Evolutionary conservation across 2,113 vertebrate species (phyloP).

Genomic region (Potamarius usumacintae): DNA sequence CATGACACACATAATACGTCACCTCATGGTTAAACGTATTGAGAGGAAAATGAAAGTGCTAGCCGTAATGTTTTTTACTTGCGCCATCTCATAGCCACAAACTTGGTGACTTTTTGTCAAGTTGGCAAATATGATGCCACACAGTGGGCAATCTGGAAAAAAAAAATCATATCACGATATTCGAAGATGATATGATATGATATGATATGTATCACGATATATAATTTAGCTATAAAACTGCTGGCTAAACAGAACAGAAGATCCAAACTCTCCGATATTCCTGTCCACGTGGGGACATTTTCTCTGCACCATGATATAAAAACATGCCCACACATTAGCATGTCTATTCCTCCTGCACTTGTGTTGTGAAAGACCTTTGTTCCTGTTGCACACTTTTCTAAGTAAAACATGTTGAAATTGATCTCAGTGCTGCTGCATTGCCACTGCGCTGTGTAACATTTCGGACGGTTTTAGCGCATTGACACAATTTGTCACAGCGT

Average conservation of each 20-base stretch:
- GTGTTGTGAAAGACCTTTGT: slow-evolving; percentile 23
- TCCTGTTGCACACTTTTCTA: slow-evolving; percentile 28
- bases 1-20: background rate
- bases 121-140: background rate
- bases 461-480: background rate
- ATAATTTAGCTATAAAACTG: background rate
- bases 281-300: background rate
- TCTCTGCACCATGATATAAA: background rate
- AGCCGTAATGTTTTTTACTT: too few relatives aligned
- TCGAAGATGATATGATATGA: background rate
- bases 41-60: too few relatives aligned
- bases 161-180: background rate
- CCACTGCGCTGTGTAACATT: background rate
- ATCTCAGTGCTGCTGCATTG: background rate
- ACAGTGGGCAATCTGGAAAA: background rate
- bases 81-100: too few relatives aligned
- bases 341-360: background rate
- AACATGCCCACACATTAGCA: background rate
- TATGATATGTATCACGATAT: background rate
- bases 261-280: background rate
- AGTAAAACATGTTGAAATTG: slow-evolving; percentile 10
- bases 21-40: background rate
- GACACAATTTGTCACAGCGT: background rate
- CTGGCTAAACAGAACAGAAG: background rate
- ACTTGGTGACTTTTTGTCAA: background rate